Evolutionary conservation across 2,888 invertebrate genomes (phyloP).

Genomic region (Dryadula phaetusa): DNA sequence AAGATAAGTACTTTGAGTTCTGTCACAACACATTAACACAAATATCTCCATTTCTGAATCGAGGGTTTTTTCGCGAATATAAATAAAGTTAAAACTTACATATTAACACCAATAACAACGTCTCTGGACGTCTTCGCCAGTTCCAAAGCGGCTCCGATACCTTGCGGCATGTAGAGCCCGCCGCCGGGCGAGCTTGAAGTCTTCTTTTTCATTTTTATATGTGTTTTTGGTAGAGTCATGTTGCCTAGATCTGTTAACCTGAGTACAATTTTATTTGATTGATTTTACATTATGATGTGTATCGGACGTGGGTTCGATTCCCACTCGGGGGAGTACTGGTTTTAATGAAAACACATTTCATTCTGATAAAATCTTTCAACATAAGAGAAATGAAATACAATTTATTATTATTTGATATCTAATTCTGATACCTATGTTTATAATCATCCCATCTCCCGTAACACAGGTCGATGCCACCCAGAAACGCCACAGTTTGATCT

Average conservation of each 20-base stretch:
- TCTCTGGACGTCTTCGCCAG: constrained; percentile 70
- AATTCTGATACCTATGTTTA: constrained; percentile 94
- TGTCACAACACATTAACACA: too few relatives aligned
- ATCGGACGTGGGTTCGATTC: neutral
- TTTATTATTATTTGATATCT: too few relatives aligned
- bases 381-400: too few relatives aligned
- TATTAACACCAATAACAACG: constrained; percentile 67
- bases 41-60: too few relatives aligned
- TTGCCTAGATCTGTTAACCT: constrained; percentile 92
- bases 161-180: constrained; percentile 58
- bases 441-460: constrained; percentile 99
- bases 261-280: neutral
- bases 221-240: constrained; percentile 74
- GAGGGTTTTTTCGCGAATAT: too few relatives aligned
- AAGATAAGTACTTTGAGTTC: too few relatives aligned
- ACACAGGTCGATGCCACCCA: constrained; percentile 98
- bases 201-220: constrained; percentile 80
- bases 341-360: too few relatives aligned
- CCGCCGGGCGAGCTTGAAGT: constrained; percentile 84
- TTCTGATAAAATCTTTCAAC: too few relatives aligned
- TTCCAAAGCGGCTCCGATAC: constrained; percentile 64
- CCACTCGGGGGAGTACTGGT: too few relatives aligned
- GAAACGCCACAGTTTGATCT: constrained; percentile 96
- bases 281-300: too few relatives aligned
- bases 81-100: constrained; percentile 59